Evolutionary conservation across 23 tunicate species (phyloP).

Genomic region (Ciona savignyi): DNA sequence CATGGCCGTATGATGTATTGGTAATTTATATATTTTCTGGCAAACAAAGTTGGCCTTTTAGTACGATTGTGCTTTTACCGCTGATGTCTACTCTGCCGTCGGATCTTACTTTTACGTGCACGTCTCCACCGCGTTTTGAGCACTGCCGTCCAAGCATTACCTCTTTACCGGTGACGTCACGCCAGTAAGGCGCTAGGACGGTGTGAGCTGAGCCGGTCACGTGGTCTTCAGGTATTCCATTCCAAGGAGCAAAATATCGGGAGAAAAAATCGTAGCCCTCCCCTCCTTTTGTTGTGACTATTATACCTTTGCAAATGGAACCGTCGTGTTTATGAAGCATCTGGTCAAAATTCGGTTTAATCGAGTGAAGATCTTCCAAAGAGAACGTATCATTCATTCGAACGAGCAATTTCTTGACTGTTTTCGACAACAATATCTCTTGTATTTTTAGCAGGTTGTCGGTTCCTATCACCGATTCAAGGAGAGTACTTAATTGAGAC

Average conservation of each 20-base stretch:
- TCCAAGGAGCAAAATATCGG: slow-evolving; percentile 90
- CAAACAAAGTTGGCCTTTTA: neutral
- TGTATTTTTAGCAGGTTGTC: neutral
- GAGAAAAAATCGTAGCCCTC: slow-evolving; percentile 53
- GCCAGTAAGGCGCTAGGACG: slow-evolving; percentile 79
- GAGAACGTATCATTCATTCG: slow-evolving; percentile 26
- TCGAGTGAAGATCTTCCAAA: slow-evolving; percentile 14
- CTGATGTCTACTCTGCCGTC: slow-evolving; percentile 42
- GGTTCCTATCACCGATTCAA: neutral
- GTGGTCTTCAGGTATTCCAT: slow-evolving; percentile 86
- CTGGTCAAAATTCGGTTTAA: slow-evolving; percentile 28
- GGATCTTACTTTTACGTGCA: slow-evolving; percentile 28
- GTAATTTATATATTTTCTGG: too few species aligned
- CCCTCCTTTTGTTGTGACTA: slow-evolving; percentile 34
- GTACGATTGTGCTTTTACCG: slow-evolving; percentile 3
- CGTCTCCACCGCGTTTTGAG: slow-evolving; percentile 77
- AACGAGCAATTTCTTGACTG: slow-evolving; percentile 39
- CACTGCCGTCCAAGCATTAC: slow-evolving; percentile 50
- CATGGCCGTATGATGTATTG: too few species aligned
- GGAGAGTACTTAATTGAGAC: neutral
- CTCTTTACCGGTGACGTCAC: slow-evolving; percentile 15
- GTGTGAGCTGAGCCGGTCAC: slow-evolving; percentile 97
- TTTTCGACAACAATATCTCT: slow-evolving; percentile 16
- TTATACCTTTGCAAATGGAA: slow-evolving; percentile 40
- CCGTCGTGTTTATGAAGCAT: slow-evolving; percentile 49